Evolutionary conservation across 1,140 invertebrate species (phyloP).

Genomic region (Agrilus planipennis): DNA sequence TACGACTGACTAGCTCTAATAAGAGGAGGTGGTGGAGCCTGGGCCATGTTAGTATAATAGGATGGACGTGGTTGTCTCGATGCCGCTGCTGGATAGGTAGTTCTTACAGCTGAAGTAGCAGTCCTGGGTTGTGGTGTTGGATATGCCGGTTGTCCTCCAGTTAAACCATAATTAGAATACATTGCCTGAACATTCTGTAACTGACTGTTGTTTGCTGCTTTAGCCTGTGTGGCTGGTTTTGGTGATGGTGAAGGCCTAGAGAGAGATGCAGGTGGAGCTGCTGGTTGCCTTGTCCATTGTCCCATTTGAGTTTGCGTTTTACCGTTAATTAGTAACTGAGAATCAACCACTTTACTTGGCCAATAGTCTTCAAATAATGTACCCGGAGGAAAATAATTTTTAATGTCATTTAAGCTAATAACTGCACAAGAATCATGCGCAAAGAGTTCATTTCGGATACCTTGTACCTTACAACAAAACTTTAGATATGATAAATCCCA

Average conservation of each 20-base stretch:
- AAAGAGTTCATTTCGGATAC: constrained; percentile 81
- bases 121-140: constrained; percentile 21
- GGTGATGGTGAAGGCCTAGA: constrained; percentile 34
- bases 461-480: constrained; percentile 89
- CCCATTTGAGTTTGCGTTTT: constrained; percentile 46
- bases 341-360: constrained; percentile 74
- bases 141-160: constrained; percentile 21
- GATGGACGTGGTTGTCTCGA: constrained; percentile 30
- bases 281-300: constrained; percentile 49
- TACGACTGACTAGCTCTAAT: constrained; percentile 36
- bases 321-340: constrained; percentile 45
- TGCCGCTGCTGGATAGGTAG: constrained; percentile 36
- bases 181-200: constrained; percentile 22
- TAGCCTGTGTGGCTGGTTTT: constrained; percentile 38
- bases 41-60: constrained; percentile 30
- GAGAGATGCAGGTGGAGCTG: constrained; percentile 31
- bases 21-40: constrained; percentile 43
- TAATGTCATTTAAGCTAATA: constrained; percentile 79
- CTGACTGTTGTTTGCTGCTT: constrained; percentile 32
- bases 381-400: constrained; percentile 78
- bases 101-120: constrained; percentile 20
- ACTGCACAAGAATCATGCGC: constrained; percentile 79
- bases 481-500: constrained; percentile 89
- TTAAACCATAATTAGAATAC: constrained; percentile 20
- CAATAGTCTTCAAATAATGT: constrained; percentile 85